Percentiles rank a stretch among this genome's conserved stretches.
phyloP scores from a whole-genome alignment of 23 tunicate genomes.

The Botrylloides violaceus region DNA sequence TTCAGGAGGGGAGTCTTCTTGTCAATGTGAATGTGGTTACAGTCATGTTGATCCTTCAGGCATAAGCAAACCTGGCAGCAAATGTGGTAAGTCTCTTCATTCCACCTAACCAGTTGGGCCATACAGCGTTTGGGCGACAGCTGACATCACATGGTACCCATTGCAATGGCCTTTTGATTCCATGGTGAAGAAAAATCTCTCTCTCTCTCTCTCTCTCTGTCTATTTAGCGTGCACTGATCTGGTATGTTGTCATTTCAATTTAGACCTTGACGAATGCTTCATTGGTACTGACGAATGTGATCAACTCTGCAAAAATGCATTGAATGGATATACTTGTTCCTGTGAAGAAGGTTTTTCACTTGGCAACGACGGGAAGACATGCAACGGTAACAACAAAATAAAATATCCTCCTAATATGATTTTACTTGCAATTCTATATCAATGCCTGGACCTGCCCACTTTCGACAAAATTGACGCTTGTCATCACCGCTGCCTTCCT shows the following conservation, averaged over 20 bases:
- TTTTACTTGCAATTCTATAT: too few species aligned
- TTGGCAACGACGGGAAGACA: not conserved
- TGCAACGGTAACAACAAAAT: not conserved
- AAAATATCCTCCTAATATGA: too few species aligned
- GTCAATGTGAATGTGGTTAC: not conserved
- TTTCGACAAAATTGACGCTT: too few species aligned
- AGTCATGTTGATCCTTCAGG: not conserved
- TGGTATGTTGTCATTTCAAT: not conserved
- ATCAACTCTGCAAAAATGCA: not conserved
- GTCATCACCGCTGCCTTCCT: too few species aligned
- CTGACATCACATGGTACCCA: too few species aligned
- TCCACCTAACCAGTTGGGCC: too few species aligned
- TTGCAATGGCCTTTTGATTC: too few species aligned
- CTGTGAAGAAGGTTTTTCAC: not conserved
- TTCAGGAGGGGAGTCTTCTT: not conserved
- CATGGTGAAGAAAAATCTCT: too few species aligned
- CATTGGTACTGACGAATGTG: not conserved
- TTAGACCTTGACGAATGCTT: not conserved
- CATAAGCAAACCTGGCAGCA: not conserved
- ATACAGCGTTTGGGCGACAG: too few species aligned
- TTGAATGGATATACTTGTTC: not conserved
- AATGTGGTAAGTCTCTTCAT: not conserved
- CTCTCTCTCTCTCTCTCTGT: too few species aligned
- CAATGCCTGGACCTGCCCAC: too few species aligned
- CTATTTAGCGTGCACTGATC: too few species aligned